Evolutionary conservation across 2,797 vertebrate species (phyloP).

Genomic region (Smutsia gigantea): DNA sequence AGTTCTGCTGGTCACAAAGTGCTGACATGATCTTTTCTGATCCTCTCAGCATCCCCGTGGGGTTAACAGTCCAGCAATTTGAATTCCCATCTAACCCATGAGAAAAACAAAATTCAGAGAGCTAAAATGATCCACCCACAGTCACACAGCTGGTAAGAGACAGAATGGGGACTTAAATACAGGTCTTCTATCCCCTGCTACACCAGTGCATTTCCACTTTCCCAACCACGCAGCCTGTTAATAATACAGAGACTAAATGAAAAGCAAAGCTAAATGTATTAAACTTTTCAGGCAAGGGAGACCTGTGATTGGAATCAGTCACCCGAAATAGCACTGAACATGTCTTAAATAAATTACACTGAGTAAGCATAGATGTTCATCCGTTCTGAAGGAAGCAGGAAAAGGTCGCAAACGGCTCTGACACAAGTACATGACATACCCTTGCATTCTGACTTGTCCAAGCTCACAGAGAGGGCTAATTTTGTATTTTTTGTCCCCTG

Average conservation of each 20-base stretch:
- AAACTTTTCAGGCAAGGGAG: background rate
- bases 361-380: background rate
- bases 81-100: background rate
- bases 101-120: background rate
- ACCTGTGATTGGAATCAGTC: background rate
- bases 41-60: background rate
- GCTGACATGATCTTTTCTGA: background rate
- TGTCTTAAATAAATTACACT: background rate
- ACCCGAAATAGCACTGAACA: background rate
- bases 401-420: background rate
- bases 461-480: background rate
- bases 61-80: background rate
- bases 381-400: background rate
- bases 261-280: background rate
- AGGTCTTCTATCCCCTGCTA: background rate
- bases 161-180: background rate
- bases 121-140: background rate
- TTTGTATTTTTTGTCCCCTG: background rate
- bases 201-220: background rate
- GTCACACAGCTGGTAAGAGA: background rate
- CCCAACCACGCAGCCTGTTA: background rate
- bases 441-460: background rate
- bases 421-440: background rate
- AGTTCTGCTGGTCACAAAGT: background rate
- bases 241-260: background rate